Conservation (phyloP, 2,113 vertebrate genomes). For the Epinephelus fuscoguttatus region DNA sequence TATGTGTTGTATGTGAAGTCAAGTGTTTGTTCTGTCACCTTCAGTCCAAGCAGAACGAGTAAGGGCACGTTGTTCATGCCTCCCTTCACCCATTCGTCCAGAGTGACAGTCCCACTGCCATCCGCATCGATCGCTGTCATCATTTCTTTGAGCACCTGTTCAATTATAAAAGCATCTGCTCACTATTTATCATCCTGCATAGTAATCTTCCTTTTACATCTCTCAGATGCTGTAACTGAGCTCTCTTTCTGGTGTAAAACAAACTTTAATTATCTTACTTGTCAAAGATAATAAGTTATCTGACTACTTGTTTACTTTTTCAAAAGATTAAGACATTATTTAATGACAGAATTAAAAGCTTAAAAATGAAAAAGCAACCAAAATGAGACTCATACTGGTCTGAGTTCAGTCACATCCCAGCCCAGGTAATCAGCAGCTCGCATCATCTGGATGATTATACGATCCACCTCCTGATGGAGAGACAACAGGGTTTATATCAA, state of each 20-base stretch:
- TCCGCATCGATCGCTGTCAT: slow-evolving; percentile 93
- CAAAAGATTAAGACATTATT: not conserved
- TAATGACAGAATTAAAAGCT: not conserved
- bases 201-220: not conserved
- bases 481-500: slow-evolving; percentile 20
- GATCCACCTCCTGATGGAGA: slow-evolving; percentile 91
- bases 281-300: not conserved
- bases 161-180: slow-evolving; percentile 4
- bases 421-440: slow-evolving; percentile 94
- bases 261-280: not conserved
- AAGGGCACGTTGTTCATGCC: slow-evolving; percentile 93
- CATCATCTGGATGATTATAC: slow-evolving; percentile 95
- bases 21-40: slow-evolving; percentile 77
- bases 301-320: not conserved
- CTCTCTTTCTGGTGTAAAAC: not conserved
- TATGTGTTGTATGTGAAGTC: not conserved
- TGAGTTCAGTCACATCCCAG: slow-evolving; percentile 95
- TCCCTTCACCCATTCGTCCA: slow-evolving; percentile 92
- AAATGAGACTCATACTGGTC: slow-evolving; percentile 84
- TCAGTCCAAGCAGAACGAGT: slow-evolving; percentile 92
- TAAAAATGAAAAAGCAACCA: not conserved
- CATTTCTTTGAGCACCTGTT: slow-evolving; percentile 93
- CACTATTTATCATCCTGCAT: not conserved
- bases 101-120: slow-evolving; percentile 89
- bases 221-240: not conserved